These are phyloP conservation scores for Montifringilla adamsi DNA, from an alignment of 2,113 vertebrate genomes.

Conservation along the genomic window DNA sequence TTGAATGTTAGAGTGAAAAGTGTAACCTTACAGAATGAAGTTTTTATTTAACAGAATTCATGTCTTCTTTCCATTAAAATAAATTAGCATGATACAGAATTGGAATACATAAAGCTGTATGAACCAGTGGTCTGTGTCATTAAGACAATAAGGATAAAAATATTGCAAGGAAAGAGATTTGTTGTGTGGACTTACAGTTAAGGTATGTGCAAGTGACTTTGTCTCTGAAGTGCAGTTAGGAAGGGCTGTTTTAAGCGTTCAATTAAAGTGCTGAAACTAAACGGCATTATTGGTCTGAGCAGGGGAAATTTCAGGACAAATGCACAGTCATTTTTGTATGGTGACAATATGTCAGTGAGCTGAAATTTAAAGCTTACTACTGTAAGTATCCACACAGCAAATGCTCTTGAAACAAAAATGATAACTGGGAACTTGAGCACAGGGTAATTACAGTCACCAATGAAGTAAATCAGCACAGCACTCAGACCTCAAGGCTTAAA, in stretches of 20 bases:
- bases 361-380: background rate
- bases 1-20: background rate
- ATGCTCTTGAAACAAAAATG: conserved; percentile 31
- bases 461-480: background rate
- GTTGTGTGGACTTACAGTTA: background rate
- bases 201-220: background rate
- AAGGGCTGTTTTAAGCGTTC: background rate
- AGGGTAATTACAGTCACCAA: background rate
- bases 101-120: conserved; percentile 1
- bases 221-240: background rate
- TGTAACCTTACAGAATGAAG: background rate
- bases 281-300: background rate
- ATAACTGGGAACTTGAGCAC: background rate
- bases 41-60: background rate
- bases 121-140: conserved; percentile 7
- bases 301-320: background rate
- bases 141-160: background rate
- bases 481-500: conserved; percentile 32
- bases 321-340: background rate
- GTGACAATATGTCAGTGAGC: background rate
- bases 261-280: background rate
- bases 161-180: background rate
- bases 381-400: background rate
- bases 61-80: background rate
- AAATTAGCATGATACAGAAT: background rate